A percentile compares a stretch with the other conserved stretches of the same genome.
These are phyloP conservation scores for Sinodicranocentrus sp. DNA, from an alignment of 2,888 invertebrate genomes.

Conservation along the genomic window DNA sequence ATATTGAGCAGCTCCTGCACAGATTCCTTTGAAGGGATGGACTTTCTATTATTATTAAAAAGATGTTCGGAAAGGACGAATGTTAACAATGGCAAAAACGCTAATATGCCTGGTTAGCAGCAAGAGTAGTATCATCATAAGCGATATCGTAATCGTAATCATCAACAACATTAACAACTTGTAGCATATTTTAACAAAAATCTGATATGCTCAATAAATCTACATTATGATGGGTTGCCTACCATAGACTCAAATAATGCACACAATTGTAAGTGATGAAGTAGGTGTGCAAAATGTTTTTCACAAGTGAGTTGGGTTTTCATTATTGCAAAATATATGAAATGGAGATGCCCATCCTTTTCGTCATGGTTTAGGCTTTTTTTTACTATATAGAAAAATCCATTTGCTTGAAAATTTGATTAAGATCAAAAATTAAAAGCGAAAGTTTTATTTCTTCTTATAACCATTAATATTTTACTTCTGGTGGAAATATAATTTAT, in stretches of 20 bases:
- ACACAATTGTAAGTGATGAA: background rate
- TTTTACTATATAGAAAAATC: background rate
- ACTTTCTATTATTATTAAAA: slow-evolving; percentile 5
- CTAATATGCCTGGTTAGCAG: background rate
- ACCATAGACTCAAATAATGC: background rate
- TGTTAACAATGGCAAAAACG: background rate
- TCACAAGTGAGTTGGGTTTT: slow-evolving; percentile 6
- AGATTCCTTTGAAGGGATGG: background rate
- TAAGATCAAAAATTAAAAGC: slow-evolving; percentile 29
- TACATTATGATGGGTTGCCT: background rate
- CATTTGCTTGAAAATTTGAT: slow-evolving; percentile 6
- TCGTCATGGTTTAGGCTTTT: background rate
- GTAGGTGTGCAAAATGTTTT: background rate
- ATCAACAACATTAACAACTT: background rate
- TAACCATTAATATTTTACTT: too few species aligned
- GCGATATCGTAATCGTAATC: slow-evolving; percentile 12
- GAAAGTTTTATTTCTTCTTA: slow-evolving; percentile 9
- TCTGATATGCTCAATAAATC: slow-evolving; percentile 46
- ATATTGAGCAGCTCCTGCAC: too few species aligned
- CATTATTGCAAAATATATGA: background rate
- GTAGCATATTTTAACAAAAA: background rate
- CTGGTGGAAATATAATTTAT: too few species aligned
- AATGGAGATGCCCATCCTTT: background rate
- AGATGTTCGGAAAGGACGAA: background rate
- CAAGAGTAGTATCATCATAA: background rate